Base-by-base conservation (phyloP, 2,888 invertebrate species). In the Petrophora chlorosata region DNA sequence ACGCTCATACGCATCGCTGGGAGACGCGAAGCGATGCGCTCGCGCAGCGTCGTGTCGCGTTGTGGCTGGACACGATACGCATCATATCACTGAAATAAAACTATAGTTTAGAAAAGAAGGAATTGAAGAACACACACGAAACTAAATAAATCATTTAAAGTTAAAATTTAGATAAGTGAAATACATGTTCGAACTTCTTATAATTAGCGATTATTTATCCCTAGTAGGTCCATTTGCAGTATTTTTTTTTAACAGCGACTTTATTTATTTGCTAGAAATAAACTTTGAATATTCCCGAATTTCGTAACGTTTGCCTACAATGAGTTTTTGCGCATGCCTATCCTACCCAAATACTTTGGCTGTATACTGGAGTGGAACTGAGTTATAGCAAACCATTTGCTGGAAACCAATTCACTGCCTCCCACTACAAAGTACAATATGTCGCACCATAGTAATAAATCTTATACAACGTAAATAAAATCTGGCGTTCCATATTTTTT, bases 401-500 rank as follows among this genome's bases (percentile, higher is more conserved):
- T 13, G 5, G n/a, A 23, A 9, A 9, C n/a, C 22, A 2, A 25
- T 14, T 35, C 13, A 35, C 35, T 35, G 15, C 5, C 3, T 15
- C 3, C 7, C 10, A 25, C n/a, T 15, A 14, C 2, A 23, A 3
- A 34, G 25, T 15, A 35, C 25, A 15, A 15, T 13, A 29, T 39
- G 19, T 39, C 12, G 19, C 17, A 10, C 29, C 4, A 2, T 19
- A n/a, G 46, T 29, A 23, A 87, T 88, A 87, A 88, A 87, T 86
- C 74, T 71, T 73, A 65, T 63, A 56, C n/a, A 79, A 79, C 82
- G 78, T 86, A 90, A 87, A 89, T 87, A 85, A 86, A 86, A 82
- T 82, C 76, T 77, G 80, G 77, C 82, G 82, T 84, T 82, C 82
- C 82, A 89, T 89, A 88, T 85, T 86, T 88, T 85, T 82, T 83